phyloP scores from a whole-genome alignment of 2,888 invertebrate species.

The Calliopum simillimum region DNA sequence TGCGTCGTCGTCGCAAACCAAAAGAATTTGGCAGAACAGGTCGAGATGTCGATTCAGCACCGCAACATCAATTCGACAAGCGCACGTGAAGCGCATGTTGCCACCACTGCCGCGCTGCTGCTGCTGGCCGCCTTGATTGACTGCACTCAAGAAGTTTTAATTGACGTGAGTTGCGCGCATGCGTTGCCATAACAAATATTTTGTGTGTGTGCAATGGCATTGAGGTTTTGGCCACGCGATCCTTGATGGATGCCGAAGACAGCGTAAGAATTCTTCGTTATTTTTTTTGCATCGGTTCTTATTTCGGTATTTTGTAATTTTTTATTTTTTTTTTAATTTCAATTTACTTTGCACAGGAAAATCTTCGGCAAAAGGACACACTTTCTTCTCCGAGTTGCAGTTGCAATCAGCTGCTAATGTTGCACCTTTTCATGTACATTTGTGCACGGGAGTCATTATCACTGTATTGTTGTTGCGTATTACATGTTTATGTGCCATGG shows the following conservation, averaged over 20 bases:
- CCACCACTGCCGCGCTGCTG: constrained; percentile 2
- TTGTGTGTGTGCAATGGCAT: too few species aligned
- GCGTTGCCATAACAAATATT: constrained; percentile 28
- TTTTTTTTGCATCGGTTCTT: background rate
- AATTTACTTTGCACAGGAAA: background rate
- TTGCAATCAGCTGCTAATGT: constrained; percentile 26
- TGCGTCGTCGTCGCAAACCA: constrained; percentile 26
- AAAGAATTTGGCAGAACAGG: constrained; percentile 22
- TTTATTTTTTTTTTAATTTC: background rate
- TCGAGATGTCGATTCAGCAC: background rate
- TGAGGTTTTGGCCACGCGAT: constrained; percentile 50
- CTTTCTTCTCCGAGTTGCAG: background rate
- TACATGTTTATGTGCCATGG: background rate
- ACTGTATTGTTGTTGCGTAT: background rate
- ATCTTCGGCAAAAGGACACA: constrained; percentile 3
- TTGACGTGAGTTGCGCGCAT: constrained; percentile 57
- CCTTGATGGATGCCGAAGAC: constrained; percentile 47
- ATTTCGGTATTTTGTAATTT: too few species aligned
- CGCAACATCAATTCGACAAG: constrained; percentile 25
- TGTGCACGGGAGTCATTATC: background rate
- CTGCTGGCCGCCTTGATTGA: constrained; percentile 37
- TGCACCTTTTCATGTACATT: constrained; percentile 17
- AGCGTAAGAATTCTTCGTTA: background rate
- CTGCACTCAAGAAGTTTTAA: constrained; percentile 40
- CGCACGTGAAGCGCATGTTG: background rate